Evolutionary conservation across 2,797 vertebrate species (phyloP), one percentile per base, ranked within the genome.

Genomic region (Hippopotamyrus pictus): DNA sequence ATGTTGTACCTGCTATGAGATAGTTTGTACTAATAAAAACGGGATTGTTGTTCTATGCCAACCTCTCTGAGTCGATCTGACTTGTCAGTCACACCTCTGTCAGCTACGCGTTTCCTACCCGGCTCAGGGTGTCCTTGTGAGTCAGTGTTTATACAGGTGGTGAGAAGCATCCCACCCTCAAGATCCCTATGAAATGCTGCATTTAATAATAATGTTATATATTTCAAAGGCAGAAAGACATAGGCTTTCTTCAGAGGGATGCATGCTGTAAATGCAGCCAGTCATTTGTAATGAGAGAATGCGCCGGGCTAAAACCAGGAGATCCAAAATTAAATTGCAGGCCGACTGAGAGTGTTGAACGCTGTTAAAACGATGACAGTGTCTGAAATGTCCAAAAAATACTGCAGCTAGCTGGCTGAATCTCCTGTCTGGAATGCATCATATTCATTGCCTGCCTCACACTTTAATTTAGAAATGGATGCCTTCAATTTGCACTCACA

Each of bases 21-120:
- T 96, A 95, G 95, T 91, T 97, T 95, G 95, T 96, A 92, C 95
- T 94, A 93, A 94, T 96, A 96, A 95, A 95, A 91, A 94, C 85
- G 51, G 93, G 94, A 91, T 95, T 94, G 94, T 95, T 94, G 93
- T 96, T 97, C 96, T 94, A 96, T 93, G 93, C 94, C 91, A 84
- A 86, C 22, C 37, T 90, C 22, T 85, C 88, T 87, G 89, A 59
- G 89, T 90, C 65, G 19, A 83, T 50, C 12, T 88, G 59, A 46
- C 57, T 86, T 88, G 48, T 33, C 48, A 11, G 57, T 86, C 14
- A 73, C 48, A 33, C 25, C 11, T 22, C 51, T 87, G 53, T 22
- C 44, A 22, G 25, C 25, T 17, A 17, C 4, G 44, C 4, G 9
- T 11, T 22, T 51, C 22, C 19, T 9, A 22, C 33, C 54, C 3